Base-by-base conservation (phyloP, 2,113 vertebrate species). In the Microtus oregoni region DNA sequence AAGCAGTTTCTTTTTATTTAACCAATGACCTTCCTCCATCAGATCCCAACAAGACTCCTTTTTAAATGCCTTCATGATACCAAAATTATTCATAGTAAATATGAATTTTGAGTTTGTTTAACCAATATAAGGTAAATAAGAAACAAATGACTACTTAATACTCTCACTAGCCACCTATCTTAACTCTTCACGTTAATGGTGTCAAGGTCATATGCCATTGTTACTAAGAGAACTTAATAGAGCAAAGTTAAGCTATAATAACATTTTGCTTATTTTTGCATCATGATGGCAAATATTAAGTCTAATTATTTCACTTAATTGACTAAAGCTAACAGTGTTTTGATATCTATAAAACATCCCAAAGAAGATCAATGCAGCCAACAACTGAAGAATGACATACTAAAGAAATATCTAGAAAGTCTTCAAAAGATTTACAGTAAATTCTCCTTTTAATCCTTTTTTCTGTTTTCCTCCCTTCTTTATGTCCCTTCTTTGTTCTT, bases 231-330 rank as follows among this genome's bases (percentile, higher is more conserved):
- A 89, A 82, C 2, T 19, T 75, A 79, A 14, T 13, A 82, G 10
- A 75, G 79, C 92, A 83, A 77, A 85, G 3, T 47, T 61, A 86
- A 78, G 4, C 32, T 41, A n/a, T 50, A 75, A 81, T 41, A 86
- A 63, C 6, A 55, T 17, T 61, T 92, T 94, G 12, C 24, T 93
- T 41, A 44, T 76, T 96, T 91, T 88, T 65, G 3, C 3, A 72
- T 86, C 4, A 73, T 72, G 63, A 68, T 93, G 76, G 86, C 44
- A 94, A 94, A 58, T 10, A 38, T 12, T 61, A 55, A 92, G 41
- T 83, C 81, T 86, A 94, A 58, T 78, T 89, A 86, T 87, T 5
- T 94, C 5, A 73, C 92, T 58, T 78, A 86, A 83, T n/a, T 78
- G 4, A 26, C 13, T 82, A 73, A 86, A 86, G 55, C 17, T 95